Evolutionary conservation across 2,888 invertebrate genomes (phyloP).

Genomic region (Halictus ligatus): DNA sequence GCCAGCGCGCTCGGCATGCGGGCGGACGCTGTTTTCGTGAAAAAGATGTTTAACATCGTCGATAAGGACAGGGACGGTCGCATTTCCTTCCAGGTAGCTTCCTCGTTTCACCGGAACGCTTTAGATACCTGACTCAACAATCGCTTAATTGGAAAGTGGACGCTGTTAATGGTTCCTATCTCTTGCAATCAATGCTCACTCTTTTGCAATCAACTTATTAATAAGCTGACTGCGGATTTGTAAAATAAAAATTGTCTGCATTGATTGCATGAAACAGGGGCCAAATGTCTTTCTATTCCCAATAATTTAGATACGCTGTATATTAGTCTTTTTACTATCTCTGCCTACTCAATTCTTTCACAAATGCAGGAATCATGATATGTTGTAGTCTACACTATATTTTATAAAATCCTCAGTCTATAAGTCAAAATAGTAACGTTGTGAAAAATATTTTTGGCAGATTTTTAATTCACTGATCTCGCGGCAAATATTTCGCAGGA

Average conservation of each 20-base stretch:
- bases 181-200: no score
- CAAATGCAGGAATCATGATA: no score
- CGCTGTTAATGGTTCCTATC: neutral
- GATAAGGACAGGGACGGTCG: slow-evolving; percentile 97
- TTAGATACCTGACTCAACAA: neutral
- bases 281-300: no score
- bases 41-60: slow-evolving; percentile 98
- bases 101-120: neutral
- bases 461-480: neutral
- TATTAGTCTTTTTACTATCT: no score
- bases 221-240: no score
- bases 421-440: neutral
- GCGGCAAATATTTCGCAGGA: slow-evolving; percentile 85
- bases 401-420: neutral
- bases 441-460: neutral
- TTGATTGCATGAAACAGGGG: no score
- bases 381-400: no score
- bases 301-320: no score
- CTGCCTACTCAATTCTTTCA: no score
- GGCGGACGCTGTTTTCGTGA: slow-evolving; percentile 96
- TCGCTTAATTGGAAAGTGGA: neutral
- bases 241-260: no score
- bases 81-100: slow-evolving; percentile 93
- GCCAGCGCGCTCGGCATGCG: slow-evolving; percentile 98
- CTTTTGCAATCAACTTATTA: no score